Conservation (phyloP, 1,140 invertebrate genomes). For the Piezodorus guildinii region DNA sequence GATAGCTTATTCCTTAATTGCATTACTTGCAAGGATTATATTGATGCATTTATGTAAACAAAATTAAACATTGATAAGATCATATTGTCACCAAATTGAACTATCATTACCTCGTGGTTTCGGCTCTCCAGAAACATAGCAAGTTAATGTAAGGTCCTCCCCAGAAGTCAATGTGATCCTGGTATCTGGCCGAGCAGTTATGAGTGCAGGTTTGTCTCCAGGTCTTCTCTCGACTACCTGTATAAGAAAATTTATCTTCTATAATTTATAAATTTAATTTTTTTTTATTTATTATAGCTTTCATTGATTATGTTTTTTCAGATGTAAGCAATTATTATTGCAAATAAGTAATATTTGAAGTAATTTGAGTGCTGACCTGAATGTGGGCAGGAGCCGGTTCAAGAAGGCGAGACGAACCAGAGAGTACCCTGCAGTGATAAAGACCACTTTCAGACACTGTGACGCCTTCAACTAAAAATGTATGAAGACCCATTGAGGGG, state of each 20-base stretch:
- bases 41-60: no score
- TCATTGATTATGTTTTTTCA: no score
- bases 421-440: constrained; percentile 72
- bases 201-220: constrained; percentile 61
- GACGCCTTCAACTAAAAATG: constrained; percentile 62
- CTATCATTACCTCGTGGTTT: constrained; percentile 64
- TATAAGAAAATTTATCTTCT: no score
- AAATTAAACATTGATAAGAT: no score
- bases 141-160: constrained; percentile 68
- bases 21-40: no score
- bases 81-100: no score
- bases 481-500: constrained; percentile 65
- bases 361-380: background rate
- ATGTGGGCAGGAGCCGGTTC: background rate
- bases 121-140: constrained; percentile 64
- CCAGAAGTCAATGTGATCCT: constrained; percentile 57
- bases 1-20: no score
- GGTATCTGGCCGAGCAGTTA: constrained; percentile 62
- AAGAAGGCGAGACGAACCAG: constrained; percentile 26
- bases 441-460: constrained; percentile 75
- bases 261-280: no score
- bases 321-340: no score
- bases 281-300: no score
- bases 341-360: no score
- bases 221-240: constrained; percentile 34